Evolutionary conservation across 2,113 vertebrate species (phyloP).

Genomic region (Strix uralensis): DNA sequence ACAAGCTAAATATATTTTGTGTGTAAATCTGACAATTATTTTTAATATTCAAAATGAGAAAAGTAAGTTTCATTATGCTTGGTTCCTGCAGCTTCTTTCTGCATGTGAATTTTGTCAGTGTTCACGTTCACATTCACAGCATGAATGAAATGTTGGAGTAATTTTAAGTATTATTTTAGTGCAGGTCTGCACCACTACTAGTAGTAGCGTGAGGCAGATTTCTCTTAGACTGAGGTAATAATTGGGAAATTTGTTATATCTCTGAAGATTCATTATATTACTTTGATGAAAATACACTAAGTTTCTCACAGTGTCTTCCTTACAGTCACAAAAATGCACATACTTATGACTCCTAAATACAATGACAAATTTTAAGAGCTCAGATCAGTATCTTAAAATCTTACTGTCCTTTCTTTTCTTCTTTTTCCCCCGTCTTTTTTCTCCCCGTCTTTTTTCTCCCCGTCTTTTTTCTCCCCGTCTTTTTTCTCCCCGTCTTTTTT

Average conservation of each 20-base stretch:
- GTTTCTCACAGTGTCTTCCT: background rate
- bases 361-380: background rate
- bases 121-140: background rate
- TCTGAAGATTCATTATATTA: background rate
- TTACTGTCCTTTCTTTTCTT: background rate
- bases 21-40: background rate
- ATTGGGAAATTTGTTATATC: background rate
- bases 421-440: no score
- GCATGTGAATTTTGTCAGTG: fast-evolving
- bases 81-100: background rate
- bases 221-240: background rate
- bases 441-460: background rate
- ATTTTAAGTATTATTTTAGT: background rate
- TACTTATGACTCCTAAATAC: background rate
- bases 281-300: background rate
- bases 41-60: background rate
- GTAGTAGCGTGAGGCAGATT: background rate
- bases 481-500: no score
- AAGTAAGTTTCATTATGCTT: background rate
- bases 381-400: background rate
- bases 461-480: background rate
- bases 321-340: background rate
- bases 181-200: background rate
- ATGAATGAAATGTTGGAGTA: background rate
- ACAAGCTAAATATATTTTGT: background rate